Evolutionary conservation across 1,140 invertebrate species (phyloP).

Genomic region (Stegodyphus mimosarum): DNA sequence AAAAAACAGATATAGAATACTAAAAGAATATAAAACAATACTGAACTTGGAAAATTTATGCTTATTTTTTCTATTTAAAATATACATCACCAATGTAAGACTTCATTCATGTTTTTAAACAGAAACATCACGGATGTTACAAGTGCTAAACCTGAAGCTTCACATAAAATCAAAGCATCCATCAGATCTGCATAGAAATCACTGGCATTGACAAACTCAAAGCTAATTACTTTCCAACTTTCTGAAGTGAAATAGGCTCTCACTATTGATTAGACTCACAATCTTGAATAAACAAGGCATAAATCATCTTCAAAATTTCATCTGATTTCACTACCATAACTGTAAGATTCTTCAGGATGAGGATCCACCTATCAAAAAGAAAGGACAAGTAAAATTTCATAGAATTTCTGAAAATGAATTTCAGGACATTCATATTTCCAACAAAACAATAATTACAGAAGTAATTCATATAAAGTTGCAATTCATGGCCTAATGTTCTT

Average conservation of each 20-base stretch:
- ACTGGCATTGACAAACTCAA: neutral
- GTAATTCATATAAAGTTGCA: neutral
- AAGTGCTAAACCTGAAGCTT: neutral
- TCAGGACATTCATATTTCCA: neutral
- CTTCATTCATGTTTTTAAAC: too few species aligned
- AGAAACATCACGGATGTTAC: too few species aligned
- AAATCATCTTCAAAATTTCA: slow-evolving; percentile 2
- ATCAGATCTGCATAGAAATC: neutral
- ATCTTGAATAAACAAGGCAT: neutral
- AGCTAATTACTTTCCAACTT: neutral
- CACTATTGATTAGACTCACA: neutral
- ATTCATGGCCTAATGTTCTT: too few species aligned
- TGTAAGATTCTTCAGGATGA: neutral
- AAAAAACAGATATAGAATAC: too few species aligned
- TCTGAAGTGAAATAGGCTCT: neutral
- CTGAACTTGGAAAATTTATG: too few species aligned
- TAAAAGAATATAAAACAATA: too few species aligned
- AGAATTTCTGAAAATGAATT: neutral
- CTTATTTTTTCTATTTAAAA: too few species aligned
- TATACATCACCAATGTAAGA: too few species aligned
- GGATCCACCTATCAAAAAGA: slow-evolving; percentile 21
- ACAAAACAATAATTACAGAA: neutral
- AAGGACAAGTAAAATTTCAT: neutral
- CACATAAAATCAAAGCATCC: neutral
- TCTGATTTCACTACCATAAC: slow-evolving; percentile 42